Percentiles rank a stretch among this genome's conserved stretches.
These are phyloP conservation scores for Pristionchus entomophagus DNA, from an alignment of 2,888 invertebrate genomes.

Conservation along the genomic window DNA sequence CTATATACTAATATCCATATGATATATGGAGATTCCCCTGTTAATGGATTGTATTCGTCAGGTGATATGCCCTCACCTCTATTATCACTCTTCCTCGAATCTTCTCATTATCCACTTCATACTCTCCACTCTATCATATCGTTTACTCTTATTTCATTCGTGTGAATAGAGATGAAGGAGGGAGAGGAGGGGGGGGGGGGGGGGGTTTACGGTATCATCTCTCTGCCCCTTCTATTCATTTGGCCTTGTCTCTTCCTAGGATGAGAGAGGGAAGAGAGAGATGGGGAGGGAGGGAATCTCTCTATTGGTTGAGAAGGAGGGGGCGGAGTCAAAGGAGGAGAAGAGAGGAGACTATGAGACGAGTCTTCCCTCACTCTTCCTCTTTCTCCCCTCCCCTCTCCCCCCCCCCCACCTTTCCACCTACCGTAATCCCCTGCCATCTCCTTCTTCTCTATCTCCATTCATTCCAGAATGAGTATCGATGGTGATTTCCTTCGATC, in stretches of 20 bases:
- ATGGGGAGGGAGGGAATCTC: constrained; percentile 15
- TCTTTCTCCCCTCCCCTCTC: neutral
- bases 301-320: constrained; percentile 40
- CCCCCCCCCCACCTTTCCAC: neutral
- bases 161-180: constrained; percentile 2
- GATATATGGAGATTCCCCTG: neutral
- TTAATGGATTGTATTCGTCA: no score
- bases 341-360: neutral
- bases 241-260: constrained; percentile 27
- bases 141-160: constrained; percentile 34
- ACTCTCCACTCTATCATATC: neutral
- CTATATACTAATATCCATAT: neutral
- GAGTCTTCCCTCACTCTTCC: neutral
- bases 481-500: constrained; percentile 69
- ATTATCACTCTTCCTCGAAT: neutral
- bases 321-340: constrained; percentile 43
- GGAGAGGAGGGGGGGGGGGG: neutral
- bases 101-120: neutral
- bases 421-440: constrained; percentile 16
- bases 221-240: neutral
- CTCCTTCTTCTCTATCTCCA: neutral
- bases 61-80: neutral
- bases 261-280: constrained; percentile 27
- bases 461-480: constrained; percentile 64
- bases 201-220: constrained; percentile 37